phyloP scores from a whole-genome alignment of 2,113 vertebrate species.

The Peromyscus maniculatus region DNA sequence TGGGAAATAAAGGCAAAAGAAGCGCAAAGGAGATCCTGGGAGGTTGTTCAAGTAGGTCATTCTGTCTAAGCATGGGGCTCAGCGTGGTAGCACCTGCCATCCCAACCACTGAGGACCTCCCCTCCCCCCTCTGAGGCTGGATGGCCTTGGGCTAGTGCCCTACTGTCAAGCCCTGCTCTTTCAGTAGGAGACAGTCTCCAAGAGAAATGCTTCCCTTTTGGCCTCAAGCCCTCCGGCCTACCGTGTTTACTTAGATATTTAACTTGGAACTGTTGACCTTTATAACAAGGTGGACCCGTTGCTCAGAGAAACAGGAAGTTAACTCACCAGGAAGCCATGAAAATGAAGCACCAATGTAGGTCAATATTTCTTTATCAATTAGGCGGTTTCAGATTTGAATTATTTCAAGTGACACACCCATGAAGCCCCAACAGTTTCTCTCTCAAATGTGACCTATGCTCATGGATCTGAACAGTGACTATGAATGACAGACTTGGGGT shows the following conservation, averaged over 20 bases:
- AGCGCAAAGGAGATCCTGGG: neutral
- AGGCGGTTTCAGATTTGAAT: neutral
- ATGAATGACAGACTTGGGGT: rapidly evolving
- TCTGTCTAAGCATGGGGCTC: neutral
- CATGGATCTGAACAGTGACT: rapidly evolving
- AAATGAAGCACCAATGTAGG: neutral
- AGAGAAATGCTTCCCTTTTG: neutral
- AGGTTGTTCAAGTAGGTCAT: rapidly evolving
- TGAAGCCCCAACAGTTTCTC: rapidly evolving
- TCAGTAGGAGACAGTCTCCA: neutral
- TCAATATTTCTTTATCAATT: neutral
- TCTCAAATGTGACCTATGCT: rapidly evolving
- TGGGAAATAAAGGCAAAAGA: neutral
- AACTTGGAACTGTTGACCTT: slow-evolving; percentile 50
- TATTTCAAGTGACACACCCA: rapidly evolving
- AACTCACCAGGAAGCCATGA: neutral
- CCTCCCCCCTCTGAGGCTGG: neutral
- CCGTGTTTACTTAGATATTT: neutral
- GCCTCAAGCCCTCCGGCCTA: neutral
- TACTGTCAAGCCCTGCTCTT: neutral
- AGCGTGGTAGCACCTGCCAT: neutral
- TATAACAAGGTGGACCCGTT: neutral
- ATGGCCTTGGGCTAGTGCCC: neutral
- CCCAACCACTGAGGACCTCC: neutral
- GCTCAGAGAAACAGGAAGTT: slow-evolving; percentile 59